phyloP scores from a whole-genome alignment of 1,140 invertebrate species.

The Alviniconcha marisindica region DNA sequence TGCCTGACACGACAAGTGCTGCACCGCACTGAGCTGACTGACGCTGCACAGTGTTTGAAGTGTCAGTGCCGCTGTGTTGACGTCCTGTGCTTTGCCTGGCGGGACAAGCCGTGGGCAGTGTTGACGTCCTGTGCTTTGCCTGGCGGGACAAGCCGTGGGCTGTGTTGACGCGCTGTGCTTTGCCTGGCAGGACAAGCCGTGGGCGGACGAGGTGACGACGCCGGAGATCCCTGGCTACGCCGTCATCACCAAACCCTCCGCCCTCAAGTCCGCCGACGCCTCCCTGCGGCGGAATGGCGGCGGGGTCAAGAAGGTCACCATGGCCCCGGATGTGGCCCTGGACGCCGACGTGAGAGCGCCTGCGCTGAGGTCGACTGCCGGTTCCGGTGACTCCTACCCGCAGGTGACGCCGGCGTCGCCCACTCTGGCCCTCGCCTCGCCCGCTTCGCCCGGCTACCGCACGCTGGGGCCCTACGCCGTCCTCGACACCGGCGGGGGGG shows the following conservation, averaged over 20 bases:
- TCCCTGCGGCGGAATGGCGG: conserved; percentile 43
- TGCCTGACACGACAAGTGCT: too few species aligned
- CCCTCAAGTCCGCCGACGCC: conserved; percentile 43
- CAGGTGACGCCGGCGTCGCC: not conserved
- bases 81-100: not conserved
- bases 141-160: too few species aligned
- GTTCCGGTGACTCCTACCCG: not conserved
- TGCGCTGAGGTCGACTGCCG: not conserved
- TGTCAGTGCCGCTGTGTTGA: too few species aligned
- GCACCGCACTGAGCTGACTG: too few species aligned
- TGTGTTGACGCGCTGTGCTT: not conserved
- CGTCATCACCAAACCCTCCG: conserved; percentile 44
- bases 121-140: not conserved
- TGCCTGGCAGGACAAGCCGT: conserved; percentile 26
- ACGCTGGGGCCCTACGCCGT: not conserved
- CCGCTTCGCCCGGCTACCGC: conserved; percentile 1
- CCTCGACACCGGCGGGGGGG: not conserved
- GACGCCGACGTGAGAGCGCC: conserved; percentile 31
- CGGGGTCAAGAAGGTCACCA: conserved; percentile 48
- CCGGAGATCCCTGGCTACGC: conserved; percentile 46
- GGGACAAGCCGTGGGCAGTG: too few species aligned
- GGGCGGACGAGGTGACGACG: conserved; percentile 31
- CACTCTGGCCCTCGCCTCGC: not conserved
- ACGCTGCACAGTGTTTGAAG: too few species aligned
- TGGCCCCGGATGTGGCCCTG: conserved; percentile 50